Conservation (phyloP, 1,140 invertebrate genomes). For the Neodiprion pinetum region DNA sequence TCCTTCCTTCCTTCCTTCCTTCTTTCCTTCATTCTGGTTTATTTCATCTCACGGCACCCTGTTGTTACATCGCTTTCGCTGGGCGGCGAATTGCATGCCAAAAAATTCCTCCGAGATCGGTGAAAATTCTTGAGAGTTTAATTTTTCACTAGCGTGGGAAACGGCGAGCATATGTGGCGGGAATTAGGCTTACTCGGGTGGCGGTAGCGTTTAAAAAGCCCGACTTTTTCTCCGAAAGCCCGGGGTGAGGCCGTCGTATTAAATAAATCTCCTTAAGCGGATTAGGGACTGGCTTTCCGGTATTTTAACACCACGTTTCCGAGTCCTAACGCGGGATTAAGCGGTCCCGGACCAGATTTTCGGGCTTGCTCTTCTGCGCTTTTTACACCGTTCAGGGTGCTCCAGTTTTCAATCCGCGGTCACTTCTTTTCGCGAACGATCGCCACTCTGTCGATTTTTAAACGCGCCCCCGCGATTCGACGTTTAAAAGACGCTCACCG, state of each 20-base stretch:
- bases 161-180: not conserved
- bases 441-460: too few relatives aligned
- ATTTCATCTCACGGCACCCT: not conserved
- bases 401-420: too few relatives aligned
- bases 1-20: not conserved
- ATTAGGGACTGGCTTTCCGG: slow-evolving; percentile 55
- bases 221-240: slow-evolving; percentile 27
- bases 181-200: not conserved
- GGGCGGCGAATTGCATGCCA: too few relatives aligned
- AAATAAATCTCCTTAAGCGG: slow-evolving; percentile 58
- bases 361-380: not conserved
- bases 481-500: not conserved
- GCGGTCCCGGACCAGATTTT: slow-evolving; percentile 23
- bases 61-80: not conserved
- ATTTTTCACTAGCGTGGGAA: not conserved
- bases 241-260: slow-evolving; percentile 51
- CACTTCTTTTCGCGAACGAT: too few relatives aligned
- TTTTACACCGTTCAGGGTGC: too few relatives aligned
- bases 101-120: too few relatives aligned
- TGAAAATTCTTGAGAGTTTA: too few relatives aligned
- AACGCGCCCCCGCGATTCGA: too few relatives aligned
- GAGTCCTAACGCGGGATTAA: slow-evolving; percentile 50
- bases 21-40: not conserved
- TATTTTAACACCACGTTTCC: slow-evolving; percentile 56
- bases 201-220: too few relatives aligned